Percentiles rank a stretch among this genome's conserved stretches.
Conservation (phyloP, 2,888 invertebrate genomes). For the Leptinotarsa haldemani region DNA sequence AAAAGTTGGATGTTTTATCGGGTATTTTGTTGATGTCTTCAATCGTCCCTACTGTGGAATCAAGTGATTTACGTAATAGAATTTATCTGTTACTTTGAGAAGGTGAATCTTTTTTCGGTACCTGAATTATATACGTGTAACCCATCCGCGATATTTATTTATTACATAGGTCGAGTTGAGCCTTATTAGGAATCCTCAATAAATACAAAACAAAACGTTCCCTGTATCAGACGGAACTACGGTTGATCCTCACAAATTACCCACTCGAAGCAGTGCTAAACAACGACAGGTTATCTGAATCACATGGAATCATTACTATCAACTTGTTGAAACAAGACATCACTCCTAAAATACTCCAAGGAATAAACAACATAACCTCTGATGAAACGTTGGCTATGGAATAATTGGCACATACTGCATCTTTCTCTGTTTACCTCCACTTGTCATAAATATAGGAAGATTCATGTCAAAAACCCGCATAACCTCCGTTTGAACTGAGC, state of each 20-base stretch:
- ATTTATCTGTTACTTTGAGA: too few relatives aligned
- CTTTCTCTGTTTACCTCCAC: slow-evolving; percentile 53
- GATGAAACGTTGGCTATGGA: slow-evolving; percentile 45
- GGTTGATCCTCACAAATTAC: slow-evolving; percentile 1
- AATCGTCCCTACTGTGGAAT: too few relatives aligned
- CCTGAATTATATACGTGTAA: too few relatives aligned
- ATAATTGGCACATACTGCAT: slow-evolving; percentile 47
- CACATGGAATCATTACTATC: slow-evolving; percentile 21
- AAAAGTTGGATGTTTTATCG: too few relatives aligned
- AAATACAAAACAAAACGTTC: too few relatives aligned
- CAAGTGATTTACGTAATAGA: too few relatives aligned
- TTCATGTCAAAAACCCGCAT: slow-evolving; percentile 58
- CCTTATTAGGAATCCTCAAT: too few relatives aligned
- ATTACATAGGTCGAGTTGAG: too few relatives aligned
- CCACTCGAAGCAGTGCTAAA: slow-evolving; percentile 5
- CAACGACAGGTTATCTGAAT: slow-evolving; percentile 8
- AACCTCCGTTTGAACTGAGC: slow-evolving; percentile 50
- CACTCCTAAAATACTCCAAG: slow-evolving; percentile 56
- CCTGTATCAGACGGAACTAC: slow-evolving; percentile 2
- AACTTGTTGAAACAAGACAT: slow-evolving; percentile 60
- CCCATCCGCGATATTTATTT: too few relatives aligned
- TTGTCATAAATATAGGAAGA: slow-evolving; percentile 63
- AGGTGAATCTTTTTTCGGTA: too few relatives aligned
- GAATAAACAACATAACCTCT: slow-evolving; percentile 55
- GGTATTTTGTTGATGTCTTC: too few relatives aligned